phyloP scores from a whole-genome alignment of 2,888 invertebrate species.

The Patella depressa region DNA sequence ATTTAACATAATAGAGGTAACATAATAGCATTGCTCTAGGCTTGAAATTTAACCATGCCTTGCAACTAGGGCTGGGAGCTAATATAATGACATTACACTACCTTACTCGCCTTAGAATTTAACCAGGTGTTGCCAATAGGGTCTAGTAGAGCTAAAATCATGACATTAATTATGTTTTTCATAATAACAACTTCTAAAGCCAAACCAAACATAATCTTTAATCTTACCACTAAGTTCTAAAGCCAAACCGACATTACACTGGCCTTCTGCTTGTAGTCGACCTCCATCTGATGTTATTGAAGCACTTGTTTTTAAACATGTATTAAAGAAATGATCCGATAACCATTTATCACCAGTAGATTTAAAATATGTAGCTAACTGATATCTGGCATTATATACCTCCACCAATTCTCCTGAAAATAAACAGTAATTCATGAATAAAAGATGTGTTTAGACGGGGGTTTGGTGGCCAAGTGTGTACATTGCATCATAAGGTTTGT shows the following conservation, averaged over 20 bases:
- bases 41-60: too few relatives aligned
- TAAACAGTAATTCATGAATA: neutral
- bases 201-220: neutral
- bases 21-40: too few relatives aligned
- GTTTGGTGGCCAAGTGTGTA: too few relatives aligned
- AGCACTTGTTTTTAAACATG: constrained; percentile 60
- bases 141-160: too few relatives aligned
- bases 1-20: too few relatives aligned
- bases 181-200: constrained; percentile 8
- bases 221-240: constrained; percentile 65
- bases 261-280: constrained; percentile 64
- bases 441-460: too few relatives aligned
- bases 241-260: constrained; percentile 68
- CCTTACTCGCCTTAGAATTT: too few relatives aligned
- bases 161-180: too few relatives aligned
- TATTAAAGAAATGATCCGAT: constrained; percentile 67
- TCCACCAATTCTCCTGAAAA: constrained; percentile 57
- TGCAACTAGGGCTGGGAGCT: too few relatives aligned
- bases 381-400: constrained; percentile 62
- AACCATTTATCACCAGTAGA: constrained; percentile 68
- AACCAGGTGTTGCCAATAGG: too few relatives aligned
- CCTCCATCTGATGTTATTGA: constrained; percentile 60
- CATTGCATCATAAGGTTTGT: too few relatives aligned
- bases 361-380: constrained; percentile 67
- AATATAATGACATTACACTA: too few relatives aligned